Evolutionary conservation across 2,797 vertebrate genomes (phyloP).

Genomic region (Coregonus sp.): DNA sequence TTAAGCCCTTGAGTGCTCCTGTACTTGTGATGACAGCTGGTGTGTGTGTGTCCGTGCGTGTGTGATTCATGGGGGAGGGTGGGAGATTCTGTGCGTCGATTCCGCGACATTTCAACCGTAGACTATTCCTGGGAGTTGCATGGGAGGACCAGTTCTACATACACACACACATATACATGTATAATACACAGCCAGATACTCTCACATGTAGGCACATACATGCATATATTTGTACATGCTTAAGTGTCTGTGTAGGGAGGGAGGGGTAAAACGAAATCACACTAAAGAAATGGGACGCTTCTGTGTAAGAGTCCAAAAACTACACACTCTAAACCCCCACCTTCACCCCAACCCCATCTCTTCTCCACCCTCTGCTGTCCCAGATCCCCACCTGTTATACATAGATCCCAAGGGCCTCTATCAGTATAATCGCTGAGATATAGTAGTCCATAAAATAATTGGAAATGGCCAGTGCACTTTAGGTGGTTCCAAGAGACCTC

Average conservation of each 20-base stretch:
- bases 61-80: constrained; percentile 9
- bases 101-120: constrained; percentile 33
- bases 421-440: background rate
- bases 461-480: constrained; percentile 55
- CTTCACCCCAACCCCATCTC: background rate
- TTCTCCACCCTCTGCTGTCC: background rate
- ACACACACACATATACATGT: constrained; percentile 7
- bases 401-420: background rate
- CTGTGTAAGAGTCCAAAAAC: too few relatives aligned
- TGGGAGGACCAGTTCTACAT: constrained; percentile 34
- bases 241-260: background rate
- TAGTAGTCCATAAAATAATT: background rate
- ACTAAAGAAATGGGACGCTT: background rate
- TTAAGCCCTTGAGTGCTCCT: background rate
- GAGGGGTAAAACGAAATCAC: background rate
- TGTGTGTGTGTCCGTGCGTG: constrained; percentile 11
- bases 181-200: background rate
- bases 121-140: constrained; percentile 23
- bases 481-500: constrained; percentile 37
- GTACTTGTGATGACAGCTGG: background rate
- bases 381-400: background rate
- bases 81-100: constrained; percentile 9
- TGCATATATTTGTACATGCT: constrained; percentile 6
- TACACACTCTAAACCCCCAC: too few relatives aligned
- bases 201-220: constrained; percentile 14